Evolutionary conservation across 2,888 invertebrate species (phyloP), one percentile per base, ranked within the genome.

Genomic region (Magallana nippona): DNA sequence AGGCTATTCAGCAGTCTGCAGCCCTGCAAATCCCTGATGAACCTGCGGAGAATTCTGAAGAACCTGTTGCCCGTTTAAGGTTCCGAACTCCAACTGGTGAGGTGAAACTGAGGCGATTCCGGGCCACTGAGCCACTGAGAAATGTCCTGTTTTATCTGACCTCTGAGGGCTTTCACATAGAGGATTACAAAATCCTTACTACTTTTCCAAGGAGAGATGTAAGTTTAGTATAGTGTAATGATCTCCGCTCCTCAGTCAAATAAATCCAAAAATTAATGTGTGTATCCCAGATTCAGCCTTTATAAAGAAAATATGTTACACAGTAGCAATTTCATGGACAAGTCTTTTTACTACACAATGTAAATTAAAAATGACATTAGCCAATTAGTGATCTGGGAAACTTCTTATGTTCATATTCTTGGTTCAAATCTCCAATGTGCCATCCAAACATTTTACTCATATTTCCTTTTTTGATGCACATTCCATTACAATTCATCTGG

Each of bases 201-300:
- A 97, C 98, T 94, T 98, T 97, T 97, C 98, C 98, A 93, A 96
- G 98, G 93, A 96, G 97, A 96, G 98, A 98, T 96, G 97, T 98
- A 95, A 97, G 97, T 44, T 44, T 44, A 44, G 44, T 44, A 8
- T 44, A 44, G 44, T 44, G 44, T 44, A 44, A 44, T 44, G 44
- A 44, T 44, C 44, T 44, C 44, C 8, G 44, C 3, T 5, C 3
- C 3, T 44, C 44, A 44, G 5, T 44, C 44, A 44, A 44, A 44
- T 44, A 44, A 44, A 44, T 44, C 44, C 44, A 44, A 8, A 44
- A 44, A 44, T 44, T 44, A 44, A 44, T 44, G 44, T 5, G 0
- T 44, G 44, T 44, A 44, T 44, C 44, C 44, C 8, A 44, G 44
- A 44, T 5, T 44, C 27, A 44, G 8, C 44, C 0, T 3, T 27